Conservation (phyloP, 2,113 vertebrate species). For the Anguilla japonica region DNA sequence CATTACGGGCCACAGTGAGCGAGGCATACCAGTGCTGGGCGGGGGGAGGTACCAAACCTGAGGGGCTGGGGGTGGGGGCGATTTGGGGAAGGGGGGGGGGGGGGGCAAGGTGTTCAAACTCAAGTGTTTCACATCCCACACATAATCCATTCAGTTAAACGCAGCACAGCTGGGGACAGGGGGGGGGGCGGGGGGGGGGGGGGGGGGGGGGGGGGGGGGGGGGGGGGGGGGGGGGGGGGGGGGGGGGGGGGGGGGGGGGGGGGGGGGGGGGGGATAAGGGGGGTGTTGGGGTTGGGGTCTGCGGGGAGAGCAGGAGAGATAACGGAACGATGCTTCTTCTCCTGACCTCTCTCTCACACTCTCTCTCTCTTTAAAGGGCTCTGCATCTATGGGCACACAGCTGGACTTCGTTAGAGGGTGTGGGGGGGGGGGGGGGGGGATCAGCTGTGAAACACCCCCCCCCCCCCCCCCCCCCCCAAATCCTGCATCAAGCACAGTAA, state of each 20-base stretch:
- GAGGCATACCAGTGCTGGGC: background rate
- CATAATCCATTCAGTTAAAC: slow-evolving; percentile 27
- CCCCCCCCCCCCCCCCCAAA: background rate
- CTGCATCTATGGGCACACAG: slow-evolving; percentile 35
- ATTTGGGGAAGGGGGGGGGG: no score
- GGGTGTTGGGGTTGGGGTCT: no score
- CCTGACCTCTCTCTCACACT: slow-evolving; percentile 33
- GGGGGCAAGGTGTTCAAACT: slow-evolving; percentile 37
- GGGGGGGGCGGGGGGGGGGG: background rate
- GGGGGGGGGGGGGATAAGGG: background rate
- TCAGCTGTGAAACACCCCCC: slow-evolving; percentile 48
- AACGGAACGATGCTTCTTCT: slow-evolving; percentile 34
- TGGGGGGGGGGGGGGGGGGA: slow-evolving; percentile 29
- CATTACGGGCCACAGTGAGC: no score
- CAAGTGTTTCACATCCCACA: slow-evolving; percentile 26
- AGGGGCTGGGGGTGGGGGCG: no score
- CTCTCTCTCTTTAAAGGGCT: slow-evolving; percentile 35
- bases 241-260: background rate
- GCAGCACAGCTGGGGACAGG: slow-evolving; percentile 25
- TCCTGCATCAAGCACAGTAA: background rate
- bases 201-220: no score
- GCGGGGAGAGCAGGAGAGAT: slow-evolving; percentile 22
- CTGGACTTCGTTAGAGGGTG: slow-evolving; percentile 46
- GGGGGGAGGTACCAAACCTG: background rate
- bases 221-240: background rate